Evolutionary conservation across 2,797 vertebrate genomes (phyloP).

Genomic region (Simalia tracyae): DNA sequence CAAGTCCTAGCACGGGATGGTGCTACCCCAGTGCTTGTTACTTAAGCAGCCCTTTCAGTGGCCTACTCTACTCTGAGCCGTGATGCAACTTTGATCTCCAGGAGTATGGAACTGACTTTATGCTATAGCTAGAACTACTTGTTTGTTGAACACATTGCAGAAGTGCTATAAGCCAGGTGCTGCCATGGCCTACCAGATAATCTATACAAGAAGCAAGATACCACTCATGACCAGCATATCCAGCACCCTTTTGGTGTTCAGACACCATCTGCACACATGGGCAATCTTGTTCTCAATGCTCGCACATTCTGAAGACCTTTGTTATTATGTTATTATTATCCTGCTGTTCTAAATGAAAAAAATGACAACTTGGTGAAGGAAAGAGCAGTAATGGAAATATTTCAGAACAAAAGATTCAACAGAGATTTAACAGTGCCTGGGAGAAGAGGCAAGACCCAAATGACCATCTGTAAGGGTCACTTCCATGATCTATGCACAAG

Average conservation of each 20-base stretch:
- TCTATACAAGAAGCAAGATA: neutral
- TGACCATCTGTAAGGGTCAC: accelerated
- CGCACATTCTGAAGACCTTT: neutral
- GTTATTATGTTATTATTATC: neutral
- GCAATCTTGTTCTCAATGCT: neutral
- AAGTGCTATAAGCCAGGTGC: neutral
- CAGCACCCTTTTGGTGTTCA: neutral
- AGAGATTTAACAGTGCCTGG: neutral
- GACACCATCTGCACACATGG: neutral
- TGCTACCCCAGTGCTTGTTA: too few relatives aligned
- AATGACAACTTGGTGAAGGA: neutral
- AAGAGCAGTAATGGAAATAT: neutral
- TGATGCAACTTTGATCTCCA: neutral
- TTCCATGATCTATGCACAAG: neutral
- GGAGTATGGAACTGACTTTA: neutral
- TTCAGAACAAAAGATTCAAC: neutral
- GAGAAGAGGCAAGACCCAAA: neutral
- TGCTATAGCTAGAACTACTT: neutral
- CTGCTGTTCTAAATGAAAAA: neutral
- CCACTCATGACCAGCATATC: neutral
- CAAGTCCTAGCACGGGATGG: neutral
- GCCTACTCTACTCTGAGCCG: too few relatives aligned
- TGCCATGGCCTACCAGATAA: neutral
- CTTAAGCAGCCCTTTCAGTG: neutral
- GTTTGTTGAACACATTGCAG: neutral